A percentile compares a stretch with the other conserved stretches of the same genome.
phyloP scores from a whole-genome alignment of 2,888 invertebrate genomes.

The Drosophila birchii region DNA sequence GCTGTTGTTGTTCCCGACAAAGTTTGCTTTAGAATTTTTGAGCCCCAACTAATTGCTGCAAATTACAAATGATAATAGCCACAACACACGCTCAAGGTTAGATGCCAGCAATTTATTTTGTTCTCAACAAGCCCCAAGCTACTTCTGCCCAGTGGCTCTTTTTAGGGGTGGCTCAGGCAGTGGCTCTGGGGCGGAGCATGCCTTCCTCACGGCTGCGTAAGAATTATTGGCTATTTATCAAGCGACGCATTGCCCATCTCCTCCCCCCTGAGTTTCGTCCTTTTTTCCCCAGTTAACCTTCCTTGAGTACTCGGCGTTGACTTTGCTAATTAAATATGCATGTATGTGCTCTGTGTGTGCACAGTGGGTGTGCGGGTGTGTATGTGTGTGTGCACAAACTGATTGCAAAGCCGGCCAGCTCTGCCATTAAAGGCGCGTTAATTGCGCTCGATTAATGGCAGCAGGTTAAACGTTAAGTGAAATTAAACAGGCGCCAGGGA shows the following conservation, averaged over 20 bases:
- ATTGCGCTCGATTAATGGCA: constrained; percentile 79
- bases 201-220: constrained; percentile 52
- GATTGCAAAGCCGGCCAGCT: constrained; percentile 39
- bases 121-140: constrained; percentile 58
- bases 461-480: constrained; percentile 79
- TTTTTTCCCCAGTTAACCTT: constrained; percentile 32
- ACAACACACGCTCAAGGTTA: constrained; percentile 81
- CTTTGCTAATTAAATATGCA: constrained; percentile 78
- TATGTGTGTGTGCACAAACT: constrained; percentile 23
- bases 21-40: constrained; percentile 81
- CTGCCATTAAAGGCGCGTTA: constrained; percentile 74
- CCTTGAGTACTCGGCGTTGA: constrained; percentile 52
- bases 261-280: constrained; percentile 18
- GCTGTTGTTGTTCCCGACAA: constrained; percentile 59
- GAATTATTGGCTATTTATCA: constrained; percentile 81
- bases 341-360: constrained; percentile 27
- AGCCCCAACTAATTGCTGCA: constrained; percentile 80
- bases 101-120: constrained; percentile 70
- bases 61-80: constrained; percentile 81
- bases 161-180: neutral
- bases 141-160: neutral
- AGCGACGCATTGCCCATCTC: constrained; percentile 61
- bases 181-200: constrained; percentile 29
- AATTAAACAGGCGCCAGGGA: constrained; percentile 75
- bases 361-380: constrained; percentile 14